Evolutionary conservation across 2,113 vertebrate species (phyloP).

Genomic region (Scolopax mira): DNA sequence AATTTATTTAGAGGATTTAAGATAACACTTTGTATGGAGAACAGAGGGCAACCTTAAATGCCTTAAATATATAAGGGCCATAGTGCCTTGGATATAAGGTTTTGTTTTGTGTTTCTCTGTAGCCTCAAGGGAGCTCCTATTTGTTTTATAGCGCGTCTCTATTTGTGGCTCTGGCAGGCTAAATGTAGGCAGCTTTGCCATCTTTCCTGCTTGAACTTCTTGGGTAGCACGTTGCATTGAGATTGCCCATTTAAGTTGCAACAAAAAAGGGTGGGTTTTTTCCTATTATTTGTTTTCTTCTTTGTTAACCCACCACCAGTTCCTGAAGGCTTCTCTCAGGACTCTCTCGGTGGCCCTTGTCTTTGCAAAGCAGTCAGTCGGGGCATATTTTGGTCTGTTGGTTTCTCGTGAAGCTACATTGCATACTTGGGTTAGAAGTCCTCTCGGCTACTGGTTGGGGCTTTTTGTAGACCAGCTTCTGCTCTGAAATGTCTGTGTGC

Average conservation of each 20-base stretch:
- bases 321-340: neutral
- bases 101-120: neutral
- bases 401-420: neutral
- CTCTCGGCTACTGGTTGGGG: neutral
- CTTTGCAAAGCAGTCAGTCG: neutral
- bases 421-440: neutral
- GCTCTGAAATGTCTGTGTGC: neutral
- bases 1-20: conserved; percentile 36
- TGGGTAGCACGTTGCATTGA: neutral
- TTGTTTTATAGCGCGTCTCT: neutral
- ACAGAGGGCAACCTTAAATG: neutral
- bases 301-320: neutral
- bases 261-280: neutral
- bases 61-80: neutral
- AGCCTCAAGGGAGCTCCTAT: neutral
- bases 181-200: neutral
- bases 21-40: neutral
- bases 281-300: neutral
- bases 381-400: neutral
- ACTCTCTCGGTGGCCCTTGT: neutral
- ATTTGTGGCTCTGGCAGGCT: neutral
- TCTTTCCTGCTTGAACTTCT: neutral
- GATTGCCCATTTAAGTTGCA: neutral
- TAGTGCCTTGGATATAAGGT: neutral
- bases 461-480: neutral